Base-by-base conservation (phyloP, 2,797 vertebrate species). In the Acipenser ruthenus region DNA sequence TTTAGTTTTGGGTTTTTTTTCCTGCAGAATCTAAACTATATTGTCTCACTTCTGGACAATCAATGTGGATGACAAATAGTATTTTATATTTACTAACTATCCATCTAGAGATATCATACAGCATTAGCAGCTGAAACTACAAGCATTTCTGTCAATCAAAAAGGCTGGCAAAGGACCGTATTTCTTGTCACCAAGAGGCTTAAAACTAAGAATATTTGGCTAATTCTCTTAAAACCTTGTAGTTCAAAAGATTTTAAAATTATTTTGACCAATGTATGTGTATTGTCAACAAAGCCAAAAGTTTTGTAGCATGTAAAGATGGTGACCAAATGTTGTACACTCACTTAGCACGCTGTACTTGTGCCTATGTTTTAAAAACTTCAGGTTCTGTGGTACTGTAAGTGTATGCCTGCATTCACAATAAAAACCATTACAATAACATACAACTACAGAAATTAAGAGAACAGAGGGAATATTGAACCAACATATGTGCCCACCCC, bases 171-270 rank as follows among this genome's bases (percentile, higher is more conserved):
- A 23, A 66, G 74, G 82, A 89, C 91, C 90, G 85, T 90, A 85
- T 92, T 88, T 91, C 89, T 92, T 94, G 92, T 95, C 94, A 94
- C 91, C 92, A 90, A 89, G 89, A 88, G 89, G 91, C 92, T 95
- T 95, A 93, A 89, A 90, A 81, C 77, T 87, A 93, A 94, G 89
- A 92, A 93, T 93, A 88, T 87, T 85, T 89, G 87, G 87, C 84
- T 92, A 93, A 91, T 92, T 93, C 86, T 88, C 87, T 91, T 90
- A 92, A 84, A 94, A 93, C 89, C 91, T 89, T 89, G 83, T 81
- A 79, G 94, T 93, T 95, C 94, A 95, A 93, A 92, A 93, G 93
- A 92, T 91, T 94, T 87, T 85, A 72, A 92, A 91, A 93, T 93
- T 89, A 92, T 93, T 92, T 92, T 91, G 88, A 89, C 90, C 86